Base-by-base conservation (phyloP, 2,113 vertebrate species). In the Neolamprologus kungweensis region DNA sequence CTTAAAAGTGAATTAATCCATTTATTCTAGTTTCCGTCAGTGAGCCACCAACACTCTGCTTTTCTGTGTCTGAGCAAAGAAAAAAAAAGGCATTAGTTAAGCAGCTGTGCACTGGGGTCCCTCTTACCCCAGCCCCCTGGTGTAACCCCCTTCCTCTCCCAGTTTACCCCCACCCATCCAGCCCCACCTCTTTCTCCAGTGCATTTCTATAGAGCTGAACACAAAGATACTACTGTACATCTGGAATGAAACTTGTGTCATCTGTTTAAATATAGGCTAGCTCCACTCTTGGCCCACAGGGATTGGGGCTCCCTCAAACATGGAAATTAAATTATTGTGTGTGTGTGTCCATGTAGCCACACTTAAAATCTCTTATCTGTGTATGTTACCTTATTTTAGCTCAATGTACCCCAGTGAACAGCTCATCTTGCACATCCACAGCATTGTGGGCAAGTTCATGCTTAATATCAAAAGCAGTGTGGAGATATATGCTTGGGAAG, bases 191-290 rank as follows among this genome's bases (percentile, higher is more conserved):
- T 87, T 89, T 92, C 92, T 94, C 90, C 87, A 88, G 91, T 96
- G 95, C 95, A 94, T 96, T 95, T 96, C 95, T 95, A 95, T 96
- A 93, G 93, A 94, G 94, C 90, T 87, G 85, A 82, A 93, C 94
- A 96, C 96, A 96, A 95, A 96, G 96, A 97, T 96, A 91, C 94
- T 87, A 95, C 94, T 97, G 95, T 97, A 96, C 96, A 96, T 96
- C 96, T 96, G 96, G 95, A 96, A 96, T 96, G 95, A 93, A 96
- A 96, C 95, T 96, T 95, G 95, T 96, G 95, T 96, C 95, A 95
- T 96, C 95, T 96, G 96, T 95, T 73, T 96, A 96, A 96, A 96
- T 95, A 94, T 94, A 95, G 91, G 91, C 81, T 86, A 82, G 93
- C 91, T 89, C 55, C 87, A 88, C 90, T 91, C 54, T 88, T 86